A percentile compares a stretch with the other conserved stretches of the same genome.
phyloP scores from a whole-genome alignment of 2,888 invertebrate species.

The Dryocosmus kuriphilus region DNA sequence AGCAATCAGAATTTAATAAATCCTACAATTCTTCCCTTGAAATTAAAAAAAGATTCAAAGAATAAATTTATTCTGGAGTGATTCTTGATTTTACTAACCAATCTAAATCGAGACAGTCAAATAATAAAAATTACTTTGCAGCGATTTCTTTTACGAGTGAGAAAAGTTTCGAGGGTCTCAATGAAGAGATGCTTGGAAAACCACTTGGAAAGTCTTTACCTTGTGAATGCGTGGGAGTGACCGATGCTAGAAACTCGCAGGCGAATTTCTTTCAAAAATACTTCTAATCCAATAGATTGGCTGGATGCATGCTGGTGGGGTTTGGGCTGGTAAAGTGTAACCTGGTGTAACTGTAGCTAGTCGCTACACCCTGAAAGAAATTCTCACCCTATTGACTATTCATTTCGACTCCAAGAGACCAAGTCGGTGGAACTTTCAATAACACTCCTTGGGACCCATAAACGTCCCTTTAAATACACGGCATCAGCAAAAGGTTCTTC shows the following conservation, averaged over 20 bases:
- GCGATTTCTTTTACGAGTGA: conserved; percentile 21
- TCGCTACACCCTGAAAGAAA: conserved; percentile 26
- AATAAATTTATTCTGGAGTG: no score
- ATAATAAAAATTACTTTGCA: conserved; percentile 3
- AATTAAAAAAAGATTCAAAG: no score
- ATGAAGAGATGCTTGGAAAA: conserved; percentile 42
- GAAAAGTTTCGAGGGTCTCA: not conserved
- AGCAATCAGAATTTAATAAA: no score
- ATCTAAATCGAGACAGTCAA: not conserved
- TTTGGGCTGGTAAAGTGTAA: conserved; percentile 19
- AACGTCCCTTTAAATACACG: conserved; percentile 27
- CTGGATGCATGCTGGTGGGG: not conserved
- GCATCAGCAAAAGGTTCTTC: conserved; percentile 36
- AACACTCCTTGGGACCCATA: conserved; percentile 31
- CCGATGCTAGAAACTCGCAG: conserved; percentile 53
- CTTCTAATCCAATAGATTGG: conserved; percentile 19
- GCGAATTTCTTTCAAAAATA: conserved; percentile 41
- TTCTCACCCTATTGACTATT: conserved; percentile 35
- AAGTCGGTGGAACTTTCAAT: conserved; percentile 35
- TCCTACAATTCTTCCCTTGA: no score
- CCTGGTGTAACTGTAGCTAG: conserved; percentile 26
- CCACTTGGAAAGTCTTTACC: conserved; percentile 50
- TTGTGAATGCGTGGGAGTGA: conserved; percentile 54
- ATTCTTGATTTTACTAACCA: not conserved
- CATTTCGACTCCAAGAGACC: conserved; percentile 6